phyloP scores from a whole-genome alignment of 2,888 invertebrate species.

The Thymelicus acteon region DNA sequence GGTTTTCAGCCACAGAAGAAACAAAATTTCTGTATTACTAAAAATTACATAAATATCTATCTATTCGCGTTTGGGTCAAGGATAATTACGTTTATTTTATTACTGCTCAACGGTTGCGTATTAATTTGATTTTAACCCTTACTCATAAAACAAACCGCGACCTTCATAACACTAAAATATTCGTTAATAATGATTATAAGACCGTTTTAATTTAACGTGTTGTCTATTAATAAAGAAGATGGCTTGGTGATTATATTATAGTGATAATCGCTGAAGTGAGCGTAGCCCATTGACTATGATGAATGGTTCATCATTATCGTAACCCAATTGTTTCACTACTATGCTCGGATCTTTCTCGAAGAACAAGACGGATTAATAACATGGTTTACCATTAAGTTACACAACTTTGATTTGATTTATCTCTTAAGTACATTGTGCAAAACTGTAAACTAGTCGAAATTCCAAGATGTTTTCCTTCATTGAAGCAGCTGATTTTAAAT shows the following conservation, averaged over 20 bases:
- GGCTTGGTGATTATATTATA: background rate
- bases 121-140: background rate
- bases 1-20: background rate
- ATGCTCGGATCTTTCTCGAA: background rate
- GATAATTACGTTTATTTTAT: background rate
- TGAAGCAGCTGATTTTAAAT: too few relatives aligned
- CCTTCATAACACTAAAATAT: background rate
- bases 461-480: too few relatives aligned
- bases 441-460: too few relatives aligned
- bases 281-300: background rate
- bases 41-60: background rate
- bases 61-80: background rate
- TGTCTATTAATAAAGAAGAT: background rate
- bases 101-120: background rate
- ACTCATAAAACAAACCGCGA: background rate
- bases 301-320: background rate
- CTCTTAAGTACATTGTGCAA: too few relatives aligned
- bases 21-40: background rate
- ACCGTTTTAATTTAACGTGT: background rate
- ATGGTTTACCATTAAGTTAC: too few relatives aligned
- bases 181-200: too few relatives aligned
- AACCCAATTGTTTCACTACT: background rate
- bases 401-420: too few relatives aligned
- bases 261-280: background rate
- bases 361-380: too few relatives aligned